Base-by-base conservation (phyloP, 2,797 vertebrate species). In the Sparus aurata region DNA sequence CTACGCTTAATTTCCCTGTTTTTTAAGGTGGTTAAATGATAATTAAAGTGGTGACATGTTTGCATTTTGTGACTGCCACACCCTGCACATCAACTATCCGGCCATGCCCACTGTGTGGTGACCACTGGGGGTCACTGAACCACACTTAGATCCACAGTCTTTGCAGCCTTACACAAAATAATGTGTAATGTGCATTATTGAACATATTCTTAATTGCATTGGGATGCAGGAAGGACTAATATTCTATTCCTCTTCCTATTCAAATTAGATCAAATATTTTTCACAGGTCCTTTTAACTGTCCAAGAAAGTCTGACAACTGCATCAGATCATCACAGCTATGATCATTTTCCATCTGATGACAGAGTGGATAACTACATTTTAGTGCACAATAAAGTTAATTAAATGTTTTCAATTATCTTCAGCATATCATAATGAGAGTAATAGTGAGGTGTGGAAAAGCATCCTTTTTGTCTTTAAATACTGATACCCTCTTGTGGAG, bases 101-200 rank as follows among this genome's bases (percentile, higher is more conserved):
- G 63, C 10, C 61, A 46, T 41, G 53, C 1, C 52, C 41, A 10
- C 45, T 64, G 63, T 20, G 2, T 23, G 20, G 3, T 58, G 74
- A 9, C 63, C 68, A n/a, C 72, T 69, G 57, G 73, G 58, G 73
- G 73, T 49, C 66, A 55, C 38, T 45, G 47, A 46, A n/a, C 64
- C 60, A 22, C 58, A 57, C 1, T n/a, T 9, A 54, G 46, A 15
- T 15, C 20, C 22, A 27, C 45, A 17, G 13, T 27, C 20, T 16
- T 23, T 12, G 0, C 22, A 43, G 23, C 23, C 27, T 12, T 10
- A 38, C 38, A 38, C 38, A 10, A 38, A 38, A 38, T 11, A 10
- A 38, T 38, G 2, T 38, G 9, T 38, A 38, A 38, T 38, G 9
- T 38, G 9, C 38, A 38, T 38, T 38, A 38, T 38, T 38, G 38